phyloP scores from a whole-genome alignment of 2,888 invertebrate species.

The Sialis fuliginosa region DNA sequence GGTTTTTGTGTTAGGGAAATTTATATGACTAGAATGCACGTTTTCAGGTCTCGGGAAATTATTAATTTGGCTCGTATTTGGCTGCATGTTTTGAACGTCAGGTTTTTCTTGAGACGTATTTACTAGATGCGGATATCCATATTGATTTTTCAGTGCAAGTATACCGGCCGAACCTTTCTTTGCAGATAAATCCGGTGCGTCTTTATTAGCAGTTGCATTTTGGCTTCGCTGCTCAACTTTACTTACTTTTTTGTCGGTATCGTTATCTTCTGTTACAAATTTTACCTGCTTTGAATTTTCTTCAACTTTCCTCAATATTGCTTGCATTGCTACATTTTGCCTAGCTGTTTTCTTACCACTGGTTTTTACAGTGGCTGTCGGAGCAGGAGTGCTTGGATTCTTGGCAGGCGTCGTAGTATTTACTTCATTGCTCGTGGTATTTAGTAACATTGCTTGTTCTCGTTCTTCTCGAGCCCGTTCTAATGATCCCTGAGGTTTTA shows the following conservation, averaged over 20 bases:
- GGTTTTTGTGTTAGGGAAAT: no score
- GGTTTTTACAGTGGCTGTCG: slow-evolving; percentile 13
- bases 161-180: slow-evolving; percentile 33
- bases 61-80: no score
- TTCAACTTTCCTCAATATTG: slow-evolving; percentile 53
- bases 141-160: slow-evolving; percentile 33
- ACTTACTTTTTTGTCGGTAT: slow-evolving; percentile 21
- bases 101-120: slow-evolving; percentile 24
- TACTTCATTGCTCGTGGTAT: slow-evolving; percentile 3
- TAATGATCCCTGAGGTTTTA: slow-evolving; percentile 53
- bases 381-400: slow-evolving; percentile 10
- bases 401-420: slow-evolving; percentile 11
- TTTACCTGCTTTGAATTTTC: slow-evolving; percentile 50
- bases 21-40: no score
- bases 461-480: slow-evolving; percentile 47
- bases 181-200: slow-evolving; percentile 25
- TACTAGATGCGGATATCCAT: slow-evolving; percentile 32
- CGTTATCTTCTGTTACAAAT: slow-evolving; percentile 27
- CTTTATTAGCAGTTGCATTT: slow-evolving; percentile 16
- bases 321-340: slow-evolving; percentile 67
- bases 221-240: slow-evolving; percentile 23
- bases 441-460: slow-evolving; percentile 22
- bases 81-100: slow-evolving; percentile 11
- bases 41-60: no score
- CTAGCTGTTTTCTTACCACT: slow-evolving; percentile 27